These are phyloP conservation scores for Oreocharis arfaki DNA, from an alignment of 2,113 vertebrate genomes.

Conservation along the genomic window DNA sequence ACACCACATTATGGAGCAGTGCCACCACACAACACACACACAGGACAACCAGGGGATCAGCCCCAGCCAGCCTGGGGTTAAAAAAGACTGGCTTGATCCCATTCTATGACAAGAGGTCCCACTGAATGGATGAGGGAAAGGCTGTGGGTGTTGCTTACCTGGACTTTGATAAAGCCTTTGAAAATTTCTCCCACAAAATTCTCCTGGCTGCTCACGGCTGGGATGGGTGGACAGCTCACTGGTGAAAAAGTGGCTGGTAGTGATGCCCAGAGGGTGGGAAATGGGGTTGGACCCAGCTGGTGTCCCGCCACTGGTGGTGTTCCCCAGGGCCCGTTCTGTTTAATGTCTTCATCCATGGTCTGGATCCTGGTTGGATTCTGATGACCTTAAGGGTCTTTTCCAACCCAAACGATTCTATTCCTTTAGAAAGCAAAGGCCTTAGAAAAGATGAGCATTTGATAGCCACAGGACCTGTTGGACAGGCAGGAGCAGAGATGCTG, in stretches of 20 bases:
- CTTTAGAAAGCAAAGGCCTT: background rate
- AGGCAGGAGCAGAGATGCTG: background rate
- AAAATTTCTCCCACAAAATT: background rate
- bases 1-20: background rate
- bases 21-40: background rate
- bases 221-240: rapidly evolving
- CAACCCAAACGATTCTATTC: background rate
- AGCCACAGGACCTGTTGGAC: background rate
- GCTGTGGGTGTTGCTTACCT: background rate
- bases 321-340: background rate
- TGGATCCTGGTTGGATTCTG: background rate
- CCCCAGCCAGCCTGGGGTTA: background rate
- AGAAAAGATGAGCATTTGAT: background rate
- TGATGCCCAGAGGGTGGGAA: background rate
- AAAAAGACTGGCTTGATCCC: background rate
- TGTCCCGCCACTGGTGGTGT: rapidly evolving
- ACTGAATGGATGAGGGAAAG: background rate
- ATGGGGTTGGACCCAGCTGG: background rate
- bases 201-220: background rate
- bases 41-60: background rate
- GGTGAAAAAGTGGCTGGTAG: background rate
- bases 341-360: background rate
- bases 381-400: background rate
- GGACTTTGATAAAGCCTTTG: background rate
- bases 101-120: background rate